These are phyloP conservation scores for Acrocephalus scirpaceus DNA, from an alignment of 2,797 vertebrate species.

Conservation along the genomic window DNA sequence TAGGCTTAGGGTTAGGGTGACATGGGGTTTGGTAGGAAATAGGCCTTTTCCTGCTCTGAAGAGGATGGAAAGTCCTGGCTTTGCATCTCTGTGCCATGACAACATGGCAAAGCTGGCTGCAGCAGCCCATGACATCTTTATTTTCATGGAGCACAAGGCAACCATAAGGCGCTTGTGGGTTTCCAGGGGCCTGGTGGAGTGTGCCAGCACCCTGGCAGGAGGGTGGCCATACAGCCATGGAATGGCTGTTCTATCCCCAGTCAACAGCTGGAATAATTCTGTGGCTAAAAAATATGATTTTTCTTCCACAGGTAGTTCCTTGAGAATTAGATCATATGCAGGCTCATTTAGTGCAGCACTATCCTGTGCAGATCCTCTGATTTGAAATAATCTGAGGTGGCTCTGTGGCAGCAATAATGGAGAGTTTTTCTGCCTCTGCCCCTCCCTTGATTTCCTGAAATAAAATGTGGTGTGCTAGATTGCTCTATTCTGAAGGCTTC, in stretches of 20 bases:
- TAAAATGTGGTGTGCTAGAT: not conserved
- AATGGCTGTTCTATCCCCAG: fast-evolving
- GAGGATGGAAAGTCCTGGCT: not conserved
- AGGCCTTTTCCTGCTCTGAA: not conserved
- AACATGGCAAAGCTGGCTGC: not conserved
- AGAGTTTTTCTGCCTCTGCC: not conserved
- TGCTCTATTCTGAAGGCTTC: fast-evolving
- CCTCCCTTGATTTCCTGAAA: not conserved
- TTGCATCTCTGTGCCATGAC: not conserved
- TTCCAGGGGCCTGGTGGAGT: not conserved
- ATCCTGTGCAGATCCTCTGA: not conserved
- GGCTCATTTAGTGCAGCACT: not conserved
- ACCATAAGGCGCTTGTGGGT: not conserved
- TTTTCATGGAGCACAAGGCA: not conserved
- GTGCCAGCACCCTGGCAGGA: fast-evolving
- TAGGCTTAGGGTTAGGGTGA: not conserved
- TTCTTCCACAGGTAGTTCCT: conserved; percentile 19
- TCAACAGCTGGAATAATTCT: conserved; percentile 3
- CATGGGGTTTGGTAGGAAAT: not conserved
- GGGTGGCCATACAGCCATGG: not conserved
- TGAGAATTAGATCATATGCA: not conserved
- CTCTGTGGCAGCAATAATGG: not conserved
- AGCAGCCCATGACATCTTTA: not conserved
- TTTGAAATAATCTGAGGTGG: not conserved
- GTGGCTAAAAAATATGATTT: not conserved